Evolutionary conservation across 2,888 invertebrate species (phyloP).

Genomic region (Cerceris rybyensis): DNA sequence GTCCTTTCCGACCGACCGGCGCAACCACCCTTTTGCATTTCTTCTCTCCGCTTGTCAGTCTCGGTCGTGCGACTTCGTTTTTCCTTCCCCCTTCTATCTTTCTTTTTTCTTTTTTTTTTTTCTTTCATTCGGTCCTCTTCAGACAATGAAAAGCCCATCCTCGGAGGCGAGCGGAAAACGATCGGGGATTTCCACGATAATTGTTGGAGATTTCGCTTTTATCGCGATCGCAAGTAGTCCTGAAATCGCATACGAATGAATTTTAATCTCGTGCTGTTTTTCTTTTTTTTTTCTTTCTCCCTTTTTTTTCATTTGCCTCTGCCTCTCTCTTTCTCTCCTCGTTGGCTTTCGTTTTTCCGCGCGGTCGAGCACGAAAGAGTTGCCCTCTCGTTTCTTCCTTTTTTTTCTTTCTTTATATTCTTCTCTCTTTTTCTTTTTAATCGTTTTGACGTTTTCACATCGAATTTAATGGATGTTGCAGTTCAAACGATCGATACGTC

Average conservation of each 20-base stretch:
- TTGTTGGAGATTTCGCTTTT: constrained; percentile 59
- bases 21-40: constrained; percentile 55
- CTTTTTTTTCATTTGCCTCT: background rate
- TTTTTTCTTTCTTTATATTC: background rate
- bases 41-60: constrained; percentile 48
- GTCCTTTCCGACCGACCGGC: constrained; percentile 43
- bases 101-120: constrained; percentile 7
- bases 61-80: constrained; percentile 44
- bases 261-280: constrained; percentile 56
- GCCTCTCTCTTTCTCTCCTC: background rate
- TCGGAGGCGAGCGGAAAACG: constrained; percentile 56
- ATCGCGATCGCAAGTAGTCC: constrained; percentile 38
- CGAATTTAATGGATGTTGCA: background rate
- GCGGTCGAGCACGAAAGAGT: background rate
- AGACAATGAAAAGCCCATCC: constrained; percentile 57
- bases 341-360: background rate
- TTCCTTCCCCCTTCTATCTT: constrained; percentile 12
- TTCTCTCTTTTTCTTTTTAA: too few species aligned
- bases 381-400: background rate
- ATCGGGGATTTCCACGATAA: constrained; percentile 62
- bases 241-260: constrained; percentile 53
- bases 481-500: background rate
- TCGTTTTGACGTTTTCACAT: background rate
- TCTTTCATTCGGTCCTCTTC: constrained; percentile 47
- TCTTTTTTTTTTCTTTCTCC: background rate